phyloP scores from a whole-genome alignment of 2,888 invertebrate species.

The Brachyptera risi region DNA sequence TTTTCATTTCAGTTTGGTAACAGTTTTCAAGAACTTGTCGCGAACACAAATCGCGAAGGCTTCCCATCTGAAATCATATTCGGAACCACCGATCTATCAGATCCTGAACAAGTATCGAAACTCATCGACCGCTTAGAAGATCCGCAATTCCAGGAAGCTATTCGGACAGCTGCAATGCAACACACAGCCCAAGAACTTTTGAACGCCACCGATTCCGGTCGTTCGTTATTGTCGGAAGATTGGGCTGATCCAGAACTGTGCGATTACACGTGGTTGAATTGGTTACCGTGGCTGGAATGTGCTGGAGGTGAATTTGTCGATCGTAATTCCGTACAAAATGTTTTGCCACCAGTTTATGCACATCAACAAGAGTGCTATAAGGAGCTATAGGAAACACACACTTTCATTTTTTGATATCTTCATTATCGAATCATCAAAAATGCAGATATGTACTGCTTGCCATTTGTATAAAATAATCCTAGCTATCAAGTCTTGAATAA shows the following conservation, averaged over 20 bases:
- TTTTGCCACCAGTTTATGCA: no score
- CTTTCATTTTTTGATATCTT: no score
- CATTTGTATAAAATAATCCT: no score
- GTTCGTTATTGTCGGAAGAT: background rate
- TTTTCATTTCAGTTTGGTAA: no score
- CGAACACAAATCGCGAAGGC: background rate
- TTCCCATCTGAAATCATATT: background rate
- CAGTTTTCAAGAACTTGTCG: background rate
- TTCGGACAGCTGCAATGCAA: background rate
- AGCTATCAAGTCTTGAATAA: no score
- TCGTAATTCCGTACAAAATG: no score
- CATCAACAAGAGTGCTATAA: background rate
- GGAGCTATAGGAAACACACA: background rate
- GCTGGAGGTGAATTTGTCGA: no score
- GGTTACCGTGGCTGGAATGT: slow-evolving; percentile 7
- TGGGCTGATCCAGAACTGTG: background rate
- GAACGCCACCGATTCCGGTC: background rate
- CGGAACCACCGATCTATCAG: background rate
- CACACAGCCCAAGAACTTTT: background rate
- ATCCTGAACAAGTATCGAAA: background rate
- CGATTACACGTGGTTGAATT: background rate
- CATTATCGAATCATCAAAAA: no score
- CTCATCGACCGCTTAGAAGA: background rate
- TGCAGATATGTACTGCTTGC: no score
- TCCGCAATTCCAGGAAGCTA: background rate